phyloP scores from a whole-genome alignment of 2,797 vertebrate genomes.

The Dendrocincla tyrannina region DNA sequence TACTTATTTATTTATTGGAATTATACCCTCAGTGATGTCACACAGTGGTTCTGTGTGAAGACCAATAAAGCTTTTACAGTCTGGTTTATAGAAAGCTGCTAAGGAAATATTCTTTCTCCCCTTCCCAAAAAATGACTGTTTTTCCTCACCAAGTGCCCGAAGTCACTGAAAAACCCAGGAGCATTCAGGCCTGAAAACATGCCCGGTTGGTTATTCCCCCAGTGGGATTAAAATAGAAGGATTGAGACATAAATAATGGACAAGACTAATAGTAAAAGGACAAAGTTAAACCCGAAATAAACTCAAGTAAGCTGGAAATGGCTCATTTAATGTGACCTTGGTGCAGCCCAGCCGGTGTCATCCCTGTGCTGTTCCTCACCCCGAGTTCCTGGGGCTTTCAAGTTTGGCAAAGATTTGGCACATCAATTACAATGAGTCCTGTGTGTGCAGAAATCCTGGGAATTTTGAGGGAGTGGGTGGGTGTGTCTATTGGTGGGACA shows the following conservation, averaged over 20 bases:
- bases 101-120: background rate
- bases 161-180: background rate
- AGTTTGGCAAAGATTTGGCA: too few relatives aligned
- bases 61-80: slow-evolving; percentile 56
- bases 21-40: slow-evolving; percentile 24
- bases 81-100: slow-evolving; percentile 2
- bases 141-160: background rate
- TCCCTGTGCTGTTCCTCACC: background rate
- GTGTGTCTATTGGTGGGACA: background rate
- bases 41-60: background rate
- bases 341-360: background rate
- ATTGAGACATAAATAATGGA: background rate
- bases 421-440: background rate
- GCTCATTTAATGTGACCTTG: background rate
- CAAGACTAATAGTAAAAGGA: background rate
- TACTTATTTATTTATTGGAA: slow-evolving; percentile 80
- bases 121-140: background rate
- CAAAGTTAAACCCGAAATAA: background rate
- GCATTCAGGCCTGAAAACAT: background rate
- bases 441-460: background rate
- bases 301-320: background rate
- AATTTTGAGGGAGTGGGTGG: rapidly evolving
- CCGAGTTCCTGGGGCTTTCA: background rate
- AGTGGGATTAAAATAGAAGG: background rate
- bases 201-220: background rate